phyloP scores from a whole-genome alignment of 2,797 vertebrate species.

The Synaphobranchus kaupii region DNA sequence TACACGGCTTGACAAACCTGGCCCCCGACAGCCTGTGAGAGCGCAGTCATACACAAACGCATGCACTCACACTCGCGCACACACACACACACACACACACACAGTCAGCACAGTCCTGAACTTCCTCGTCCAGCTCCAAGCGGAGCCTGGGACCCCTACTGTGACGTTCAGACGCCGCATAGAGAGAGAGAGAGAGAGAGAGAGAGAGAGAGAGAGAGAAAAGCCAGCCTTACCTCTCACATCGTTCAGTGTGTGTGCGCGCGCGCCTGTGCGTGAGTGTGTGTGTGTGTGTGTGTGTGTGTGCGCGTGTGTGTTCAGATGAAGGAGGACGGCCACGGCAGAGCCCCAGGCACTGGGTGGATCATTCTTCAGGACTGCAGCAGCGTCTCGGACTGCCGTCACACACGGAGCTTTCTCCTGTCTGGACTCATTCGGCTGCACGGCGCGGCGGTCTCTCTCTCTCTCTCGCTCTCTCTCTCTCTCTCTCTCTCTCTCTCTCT shows the following conservation, averaged over 20 bases:
- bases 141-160: conserved; percentile 9
- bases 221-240: conserved; percentile 71
- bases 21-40: conserved; percentile 8
- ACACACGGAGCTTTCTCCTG: conserved; percentile 62
- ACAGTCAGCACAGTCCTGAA: conserved; percentile 16
- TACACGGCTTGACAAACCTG: not conserved
- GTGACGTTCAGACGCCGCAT: not conserved
- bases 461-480: conserved; percentile 17
- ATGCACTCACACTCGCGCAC: conserved; percentile 27
- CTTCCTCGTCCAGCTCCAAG: conserved; percentile 20
- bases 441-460: conserved; percentile 35
- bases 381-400: conserved; percentile 53
- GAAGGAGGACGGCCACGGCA: conserved; percentile 56
- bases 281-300: conserved; percentile 41
- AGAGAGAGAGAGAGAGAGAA: conserved; percentile 18
- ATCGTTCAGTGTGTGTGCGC: conserved; percentile 61
- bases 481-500: conserved; percentile 10
- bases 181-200: conserved; percentile 32
- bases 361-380: conserved; percentile 51
- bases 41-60: conserved; percentile 23
- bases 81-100: conserved; percentile 13
- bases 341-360: conserved; percentile 65
- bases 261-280: conserved; percentile 43
- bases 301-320: conserved; percentile 28
- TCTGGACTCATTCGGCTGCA: conserved; percentile 62